Evolutionary conservation across 2,888 invertebrate genomes (phyloP).

Genomic region (Mayetiola destructor): DNA sequence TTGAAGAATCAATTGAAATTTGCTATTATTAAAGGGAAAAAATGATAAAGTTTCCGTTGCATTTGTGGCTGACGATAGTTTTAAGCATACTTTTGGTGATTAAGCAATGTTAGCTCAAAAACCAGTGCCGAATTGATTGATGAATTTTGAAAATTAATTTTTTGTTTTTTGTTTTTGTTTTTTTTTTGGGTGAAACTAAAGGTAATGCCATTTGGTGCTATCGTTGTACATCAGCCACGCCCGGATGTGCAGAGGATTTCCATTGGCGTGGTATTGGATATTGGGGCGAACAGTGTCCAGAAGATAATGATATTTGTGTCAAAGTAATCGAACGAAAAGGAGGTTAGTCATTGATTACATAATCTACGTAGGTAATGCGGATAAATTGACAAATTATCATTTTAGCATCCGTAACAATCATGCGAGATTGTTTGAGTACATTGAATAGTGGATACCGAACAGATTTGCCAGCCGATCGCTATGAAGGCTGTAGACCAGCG

Average conservation of each 20-base stretch:
- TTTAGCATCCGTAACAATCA: slow-evolving; percentile 61
- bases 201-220: slow-evolving; percentile 68
- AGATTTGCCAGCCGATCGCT: slow-evolving; percentile 81
- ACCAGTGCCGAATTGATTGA: neutral
- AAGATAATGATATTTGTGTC: slow-evolving; percentile 73
- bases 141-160: neutral
- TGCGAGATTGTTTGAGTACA: slow-evolving; percentile 71
- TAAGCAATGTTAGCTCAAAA: neutral
- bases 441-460: slow-evolving; percentile 54
- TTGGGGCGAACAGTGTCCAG: slow-evolving; percentile 68
- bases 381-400: neutral
- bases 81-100: neutral
- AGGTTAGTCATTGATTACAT: slow-evolving; percentile 39
- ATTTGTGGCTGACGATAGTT: neutral
- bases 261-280: slow-evolving; percentile 64
- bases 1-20: too few relatives aligned
- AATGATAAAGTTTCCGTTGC: neutral
- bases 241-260: slow-evolving; percentile 71
- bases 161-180: neutral
- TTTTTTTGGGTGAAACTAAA: too few relatives aligned
- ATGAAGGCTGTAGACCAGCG: slow-evolving; percentile 76
- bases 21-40: neutral
- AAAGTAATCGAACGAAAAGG: slow-evolving; percentile 76
- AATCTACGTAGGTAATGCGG: neutral
- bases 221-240: slow-evolving; percentile 75